Evolutionary conservation across 2,888 invertebrate genomes (phyloP).

Genomic region (Epistrophella euchroma): DNA sequence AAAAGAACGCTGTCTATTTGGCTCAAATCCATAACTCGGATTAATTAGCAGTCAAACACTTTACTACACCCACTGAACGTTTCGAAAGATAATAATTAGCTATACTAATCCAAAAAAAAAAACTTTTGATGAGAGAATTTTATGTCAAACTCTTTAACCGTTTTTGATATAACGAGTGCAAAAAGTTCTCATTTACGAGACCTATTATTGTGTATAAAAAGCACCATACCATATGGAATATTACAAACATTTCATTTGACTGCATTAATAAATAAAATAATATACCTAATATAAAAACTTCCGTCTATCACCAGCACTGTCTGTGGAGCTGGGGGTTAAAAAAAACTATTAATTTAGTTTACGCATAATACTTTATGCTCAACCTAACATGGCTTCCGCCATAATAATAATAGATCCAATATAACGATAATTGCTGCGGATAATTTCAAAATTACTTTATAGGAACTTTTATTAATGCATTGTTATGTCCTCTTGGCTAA

Average conservation of each 20-base stretch:
- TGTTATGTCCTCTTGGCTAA: conserved; percentile 11
- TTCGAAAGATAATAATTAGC: too few species aligned
- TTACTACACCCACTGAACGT: too few species aligned
- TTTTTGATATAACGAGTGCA: too few species aligned
- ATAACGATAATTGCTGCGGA: conserved; percentile 36
- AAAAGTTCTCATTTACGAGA: too few species aligned
- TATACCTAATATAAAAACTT: background rate
- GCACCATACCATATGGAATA: background rate
- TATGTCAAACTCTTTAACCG: too few species aligned
- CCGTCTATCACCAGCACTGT: background rate
- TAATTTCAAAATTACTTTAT: conserved; percentile 12
- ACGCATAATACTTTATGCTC: background rate
- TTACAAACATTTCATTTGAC: background rate
- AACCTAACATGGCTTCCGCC: background rate
- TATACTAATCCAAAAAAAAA: too few species aligned
- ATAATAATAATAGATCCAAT: background rate
- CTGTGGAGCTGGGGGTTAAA: background rate
- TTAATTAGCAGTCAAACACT: too few species aligned
- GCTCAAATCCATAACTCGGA: too few species aligned
- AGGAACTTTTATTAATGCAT: conserved; percentile 6
- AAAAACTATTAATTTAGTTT: conserved; percentile 16
- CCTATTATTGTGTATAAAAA: background rate
- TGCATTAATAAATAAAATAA: background rate
- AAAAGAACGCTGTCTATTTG: too few species aligned
- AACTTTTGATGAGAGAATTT: too few species aligned